Conservation (phyloP, 2,797 vertebrate genomes). For the Rhinoraja longicauda region DNA sequence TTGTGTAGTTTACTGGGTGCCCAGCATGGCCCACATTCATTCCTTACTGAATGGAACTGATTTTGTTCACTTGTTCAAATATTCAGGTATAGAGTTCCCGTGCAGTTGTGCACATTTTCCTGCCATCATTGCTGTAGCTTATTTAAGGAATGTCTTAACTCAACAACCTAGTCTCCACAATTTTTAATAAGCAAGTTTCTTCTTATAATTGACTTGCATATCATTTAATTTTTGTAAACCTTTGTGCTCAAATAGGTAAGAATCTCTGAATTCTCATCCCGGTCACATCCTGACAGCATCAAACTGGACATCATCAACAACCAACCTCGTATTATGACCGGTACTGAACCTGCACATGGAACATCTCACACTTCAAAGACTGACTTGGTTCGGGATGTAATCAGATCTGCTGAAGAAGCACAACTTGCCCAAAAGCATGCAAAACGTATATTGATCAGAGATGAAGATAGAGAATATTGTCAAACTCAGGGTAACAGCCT, state of each 20-base stretch:
- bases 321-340: constrained; percentile 45
- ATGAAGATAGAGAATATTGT: constrained; percentile 67
- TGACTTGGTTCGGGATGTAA: constrained; percentile 74
- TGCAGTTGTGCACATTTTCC: not conserved
- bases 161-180: not conserved
- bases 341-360: constrained; percentile 41
- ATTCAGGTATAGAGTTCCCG: not conserved
- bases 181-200: not conserved
- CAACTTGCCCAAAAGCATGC: constrained; percentile 61
- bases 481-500: constrained; percentile 76
- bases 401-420: constrained; percentile 68
- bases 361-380: constrained; percentile 47
- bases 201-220: not conserved
- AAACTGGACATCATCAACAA: constrained; percentile 73
- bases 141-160: not conserved
- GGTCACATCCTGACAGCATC: constrained; percentile 69
- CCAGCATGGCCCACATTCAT: not conserved
- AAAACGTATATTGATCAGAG: constrained; percentile 50
- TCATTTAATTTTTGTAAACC: not conserved
- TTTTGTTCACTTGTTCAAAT: not conserved
- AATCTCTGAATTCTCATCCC: constrained; percentile 64
- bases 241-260: constrained; percentile 61
- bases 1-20: not conserved
- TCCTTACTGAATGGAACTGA: too few relatives aligned
- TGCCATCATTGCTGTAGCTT: too few relatives aligned